Base-by-base conservation (phyloP, 2,113 vertebrate genomes). In the Anthoscopus minutus region DNA sequence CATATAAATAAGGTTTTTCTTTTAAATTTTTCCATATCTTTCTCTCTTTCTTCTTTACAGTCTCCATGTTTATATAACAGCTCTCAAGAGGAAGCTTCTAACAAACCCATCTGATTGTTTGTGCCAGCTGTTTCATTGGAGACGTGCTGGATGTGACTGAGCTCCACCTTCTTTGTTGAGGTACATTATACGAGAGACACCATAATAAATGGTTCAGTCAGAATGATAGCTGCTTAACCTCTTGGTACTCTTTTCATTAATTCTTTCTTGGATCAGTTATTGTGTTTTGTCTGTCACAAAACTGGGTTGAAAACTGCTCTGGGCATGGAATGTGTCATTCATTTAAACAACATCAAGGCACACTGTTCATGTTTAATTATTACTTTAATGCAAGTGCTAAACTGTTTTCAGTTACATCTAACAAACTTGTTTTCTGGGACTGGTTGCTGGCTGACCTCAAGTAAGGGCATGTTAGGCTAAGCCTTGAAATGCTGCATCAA, bases 401-500 rank as follows among this genome's bases (percentile, higher is more conserved):
- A 95, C 80, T 95, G 94, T 94, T 95, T 97, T 94, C 92, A 95
- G 94, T 92, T 88, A 92, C 92, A 93, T 94, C 88, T 86, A 84
- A 94, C 94, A 92, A 95, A 94, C 85, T 89, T 96, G 93, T 94
- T 95, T 93, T 93, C 93, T 88, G 93, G 70, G 44, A 80, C 91
- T 93, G 72, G 64, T 96, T 97, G 81, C 65, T 94, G 87, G 77
- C 58, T 93, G 91, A 89, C 93, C 96, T 96, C 93, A 76, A 96
- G 62, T 61, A 65, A 96, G 95, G 96, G 88, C 96, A 96, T 80
- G 69, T 94, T 96, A 96, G 95, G 96, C 82, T 97, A 96, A 97
- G 96, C 93, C 96, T 96, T 94, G 92, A 97, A 96, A 93, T 92
- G 79, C 96, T 97, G 72, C 91, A 94, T 96, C 95, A 95, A 96